A percentile compares a stretch with the other conserved stretches of the same genome.
phyloP scores from a whole-genome alignment of 64 coral and sea anemone genomes.

The Hydrozoanthus tunicans region DNA sequence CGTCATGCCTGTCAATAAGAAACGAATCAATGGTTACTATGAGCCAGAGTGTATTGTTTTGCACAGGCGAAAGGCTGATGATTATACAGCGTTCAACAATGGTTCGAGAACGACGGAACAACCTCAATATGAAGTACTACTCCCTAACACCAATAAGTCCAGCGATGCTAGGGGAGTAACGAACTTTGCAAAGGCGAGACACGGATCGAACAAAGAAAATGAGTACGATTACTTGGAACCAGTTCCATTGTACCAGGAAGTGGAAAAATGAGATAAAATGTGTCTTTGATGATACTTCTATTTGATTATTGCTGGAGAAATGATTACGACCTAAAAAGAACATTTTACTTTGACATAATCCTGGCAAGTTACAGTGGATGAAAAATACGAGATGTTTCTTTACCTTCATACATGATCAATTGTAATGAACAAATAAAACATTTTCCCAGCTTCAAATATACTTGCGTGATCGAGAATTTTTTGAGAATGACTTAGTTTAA shows the following conservation, averaged over 20 bases:
- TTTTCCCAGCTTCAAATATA: no score
- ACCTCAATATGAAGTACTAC: slow-evolving; percentile 10
- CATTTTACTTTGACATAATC: no score
- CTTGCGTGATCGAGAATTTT: no score
- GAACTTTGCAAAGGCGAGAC: background rate
- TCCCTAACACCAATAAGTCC: background rate
- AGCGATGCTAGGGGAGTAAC: background rate
- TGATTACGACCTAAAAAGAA: no score
- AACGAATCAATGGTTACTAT: slow-evolving; percentile 24
- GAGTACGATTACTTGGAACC: background rate
- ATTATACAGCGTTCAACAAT: background rate
- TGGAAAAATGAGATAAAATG: background rate
- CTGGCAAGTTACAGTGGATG: no score
- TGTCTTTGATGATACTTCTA: no score
- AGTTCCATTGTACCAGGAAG: slow-evolving; percentile 8
- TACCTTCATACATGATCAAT: no score
- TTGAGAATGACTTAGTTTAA: no score
- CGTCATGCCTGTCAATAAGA: slow-evolving; percentile 36
- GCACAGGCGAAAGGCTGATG: background rate
- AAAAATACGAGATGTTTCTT: no score
- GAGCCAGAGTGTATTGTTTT: slow-evolving; percentile 40
- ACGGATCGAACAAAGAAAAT: background rate
- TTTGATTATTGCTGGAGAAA: no score
- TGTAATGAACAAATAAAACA: no score
- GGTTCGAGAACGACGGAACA: background rate